Conservation (phyloP, 2,888 invertebrate genomes). For the Phyto melanocephala region DNA sequence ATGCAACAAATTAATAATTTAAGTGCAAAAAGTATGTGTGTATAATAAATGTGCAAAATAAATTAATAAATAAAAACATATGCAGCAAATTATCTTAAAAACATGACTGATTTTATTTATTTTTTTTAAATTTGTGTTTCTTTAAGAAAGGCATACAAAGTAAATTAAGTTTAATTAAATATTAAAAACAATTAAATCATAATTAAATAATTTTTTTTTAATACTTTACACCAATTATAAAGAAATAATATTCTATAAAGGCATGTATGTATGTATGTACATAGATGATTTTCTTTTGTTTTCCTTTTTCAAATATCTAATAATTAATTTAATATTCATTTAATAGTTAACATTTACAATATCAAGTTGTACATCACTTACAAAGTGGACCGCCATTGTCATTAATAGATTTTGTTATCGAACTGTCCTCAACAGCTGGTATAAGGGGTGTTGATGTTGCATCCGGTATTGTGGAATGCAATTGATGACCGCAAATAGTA, state of each 20-base stretch:
- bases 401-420: slow-evolving; percentile 18
- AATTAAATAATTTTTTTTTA: slow-evolving; percentile 25
- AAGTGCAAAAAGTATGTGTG: slow-evolving; percentile 8
- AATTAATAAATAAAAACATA: slow-evolving; percentile 29
- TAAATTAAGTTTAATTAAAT: slow-evolving; percentile 19
- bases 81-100: slow-evolving; percentile 6
- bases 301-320: neutral
- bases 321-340: slow-evolving; percentile 2
- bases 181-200: slow-evolving; percentile 28
- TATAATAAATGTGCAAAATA: slow-evolving; percentile 4
- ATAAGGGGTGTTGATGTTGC: neutral
- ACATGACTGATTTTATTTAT: slow-evolving; percentile 14
- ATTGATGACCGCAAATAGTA: slow-evolving; percentile 46
- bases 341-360: slow-evolving; percentile 10
- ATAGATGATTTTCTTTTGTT: neutral
- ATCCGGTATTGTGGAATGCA: neutral
- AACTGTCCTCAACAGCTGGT: neutral
- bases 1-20: neutral
- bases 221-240: slow-evolving; percentile 23
- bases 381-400: slow-evolving; percentile 48
- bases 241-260: neutral
- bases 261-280: neutral
- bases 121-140: slow-evolving; percentile 4
- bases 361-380: slow-evolving; percentile 53
- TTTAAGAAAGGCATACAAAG: slow-evolving; percentile 37